Conservation (phyloP, 2,888 invertebrate species). For the Aproaerema taeniolella region DNA sequence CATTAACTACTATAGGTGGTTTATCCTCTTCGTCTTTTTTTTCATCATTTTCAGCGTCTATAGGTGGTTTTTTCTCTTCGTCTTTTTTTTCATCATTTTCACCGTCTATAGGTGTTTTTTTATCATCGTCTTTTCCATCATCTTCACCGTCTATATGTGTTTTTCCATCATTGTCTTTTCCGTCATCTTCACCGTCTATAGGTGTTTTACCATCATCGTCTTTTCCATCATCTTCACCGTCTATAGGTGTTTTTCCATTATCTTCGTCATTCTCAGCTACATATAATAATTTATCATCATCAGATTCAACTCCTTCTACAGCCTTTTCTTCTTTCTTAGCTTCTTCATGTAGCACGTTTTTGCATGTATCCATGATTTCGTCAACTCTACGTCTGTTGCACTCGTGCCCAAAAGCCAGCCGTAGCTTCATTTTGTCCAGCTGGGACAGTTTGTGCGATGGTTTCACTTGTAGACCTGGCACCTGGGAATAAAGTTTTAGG, state of each 20-base stretch:
- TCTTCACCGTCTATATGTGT: background rate
- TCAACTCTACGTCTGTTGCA: conserved; percentile 50
- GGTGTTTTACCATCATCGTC: background rate
- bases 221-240: background rate
- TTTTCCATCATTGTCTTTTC: background rate
- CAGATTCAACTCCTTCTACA: background rate
- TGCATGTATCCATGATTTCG: conserved; percentile 41
- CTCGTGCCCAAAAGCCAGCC: conserved; percentile 43
- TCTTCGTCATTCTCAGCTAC: background rate
- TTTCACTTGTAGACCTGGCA: conserved; percentile 39
- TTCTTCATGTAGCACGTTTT: conserved; percentile 22
- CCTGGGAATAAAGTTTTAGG: too few relatives aligned
- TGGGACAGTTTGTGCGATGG: conserved; percentile 44
- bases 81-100: too few relatives aligned
- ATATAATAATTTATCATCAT: background rate
- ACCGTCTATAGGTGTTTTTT: too few relatives aligned
- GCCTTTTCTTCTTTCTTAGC: background rate
- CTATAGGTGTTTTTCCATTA: background rate
- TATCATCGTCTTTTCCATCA: background rate
- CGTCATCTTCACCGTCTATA: too few relatives aligned
- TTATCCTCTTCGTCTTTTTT: background rate
- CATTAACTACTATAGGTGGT: too few relatives aligned
- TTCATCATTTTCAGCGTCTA: background rate
- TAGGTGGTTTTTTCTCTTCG: background rate
- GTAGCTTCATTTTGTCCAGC: conserved; percentile 50